Evolutionary conservation across 2,888 invertebrate species (phyloP).

Genomic region (Noctua janthina): DNA sequence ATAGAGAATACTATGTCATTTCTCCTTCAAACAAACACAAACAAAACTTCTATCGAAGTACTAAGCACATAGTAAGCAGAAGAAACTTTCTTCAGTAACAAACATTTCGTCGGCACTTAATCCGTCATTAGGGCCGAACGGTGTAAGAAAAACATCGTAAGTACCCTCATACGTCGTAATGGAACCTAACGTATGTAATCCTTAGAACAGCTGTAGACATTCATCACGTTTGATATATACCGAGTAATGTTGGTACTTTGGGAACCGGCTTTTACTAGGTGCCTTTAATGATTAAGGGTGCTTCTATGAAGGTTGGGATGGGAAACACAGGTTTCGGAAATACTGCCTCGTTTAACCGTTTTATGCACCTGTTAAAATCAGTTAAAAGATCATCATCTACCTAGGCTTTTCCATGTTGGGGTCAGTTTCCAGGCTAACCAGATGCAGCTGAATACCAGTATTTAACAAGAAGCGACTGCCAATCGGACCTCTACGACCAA

Average conservation of each 20-base stretch:
- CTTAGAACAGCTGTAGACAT: slow-evolving; percentile 67
- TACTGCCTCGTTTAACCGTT: background rate
- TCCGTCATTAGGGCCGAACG: slow-evolving; percentile 39
- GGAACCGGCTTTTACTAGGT: slow-evolving; percentile 1
- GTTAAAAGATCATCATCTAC: too few species aligned
- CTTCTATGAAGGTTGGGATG: background rate
- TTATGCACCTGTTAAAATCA: background rate
- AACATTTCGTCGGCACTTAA: slow-evolving; percentile 34
- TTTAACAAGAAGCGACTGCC: too few species aligned
- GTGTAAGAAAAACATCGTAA: slow-evolving; percentile 38
- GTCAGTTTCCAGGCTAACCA: too few species aligned
- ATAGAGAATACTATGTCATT: slow-evolving; percentile 1
- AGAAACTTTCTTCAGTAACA: slow-evolving; percentile 19
- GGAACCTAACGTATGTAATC: slow-evolving; percentile 75
- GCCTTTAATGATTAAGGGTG: background rate
- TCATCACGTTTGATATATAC: slow-evolving; percentile 65
- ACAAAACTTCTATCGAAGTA: slow-evolving; percentile 18
- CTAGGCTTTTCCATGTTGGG: too few species aligned
- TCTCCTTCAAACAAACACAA: slow-evolving; percentile 11
- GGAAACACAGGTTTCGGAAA: background rate
- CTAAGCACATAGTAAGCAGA: slow-evolving; percentile 11
- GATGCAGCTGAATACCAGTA: too few species aligned
- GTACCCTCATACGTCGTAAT: slow-evolving; percentile 28
- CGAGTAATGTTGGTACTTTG: slow-evolving; percentile 3
- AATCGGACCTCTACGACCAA: too few species aligned